Evolutionary conservation across 2,888 invertebrate genomes (phyloP).

Genomic region (Agriopis marginaria): DNA sequence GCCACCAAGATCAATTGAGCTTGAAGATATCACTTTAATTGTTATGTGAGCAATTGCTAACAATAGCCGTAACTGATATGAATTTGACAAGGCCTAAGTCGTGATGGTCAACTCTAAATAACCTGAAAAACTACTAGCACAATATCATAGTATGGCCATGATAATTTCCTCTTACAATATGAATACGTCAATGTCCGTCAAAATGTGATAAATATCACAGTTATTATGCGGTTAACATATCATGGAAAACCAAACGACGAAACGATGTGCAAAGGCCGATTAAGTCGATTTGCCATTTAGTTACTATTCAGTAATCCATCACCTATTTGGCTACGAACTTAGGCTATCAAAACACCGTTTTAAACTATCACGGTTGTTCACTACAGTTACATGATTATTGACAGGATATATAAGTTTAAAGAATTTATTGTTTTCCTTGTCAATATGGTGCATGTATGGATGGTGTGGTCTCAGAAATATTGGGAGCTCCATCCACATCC

Average conservation of each 20-base stretch:
- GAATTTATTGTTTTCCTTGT: too few species aligned
- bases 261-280: not conserved
- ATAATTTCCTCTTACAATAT: not conserved
- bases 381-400: too few species aligned
- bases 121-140: too few species aligned
- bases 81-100: not conserved
- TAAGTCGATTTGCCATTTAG: not conserved
- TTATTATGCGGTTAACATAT: slow-evolving; percentile 15
- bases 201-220: slow-evolving; percentile 21
- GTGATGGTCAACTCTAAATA: too few species aligned
- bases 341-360: too few species aligned
- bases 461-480: too few species aligned
- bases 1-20: slow-evolving; percentile 16
- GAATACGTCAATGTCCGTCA: slow-evolving; percentile 5
- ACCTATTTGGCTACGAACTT: not conserved
- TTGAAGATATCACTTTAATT: slow-evolving; percentile 8
- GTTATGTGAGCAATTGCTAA: slow-evolving; percentile 9
- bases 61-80: not conserved
- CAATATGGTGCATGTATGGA: too few species aligned
- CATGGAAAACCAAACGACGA: not conserved
- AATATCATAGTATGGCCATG: not conserved
- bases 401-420: too few species aligned
- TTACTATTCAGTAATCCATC: not conserved
- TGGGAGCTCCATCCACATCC: too few species aligned
- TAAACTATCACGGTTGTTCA: too few species aligned